Percentiles rank a stretch among this genome's conserved stretches.
Conservation (phyloP, 1,140 invertebrate genomes). For the Saccostrea glomerata region DNA sequence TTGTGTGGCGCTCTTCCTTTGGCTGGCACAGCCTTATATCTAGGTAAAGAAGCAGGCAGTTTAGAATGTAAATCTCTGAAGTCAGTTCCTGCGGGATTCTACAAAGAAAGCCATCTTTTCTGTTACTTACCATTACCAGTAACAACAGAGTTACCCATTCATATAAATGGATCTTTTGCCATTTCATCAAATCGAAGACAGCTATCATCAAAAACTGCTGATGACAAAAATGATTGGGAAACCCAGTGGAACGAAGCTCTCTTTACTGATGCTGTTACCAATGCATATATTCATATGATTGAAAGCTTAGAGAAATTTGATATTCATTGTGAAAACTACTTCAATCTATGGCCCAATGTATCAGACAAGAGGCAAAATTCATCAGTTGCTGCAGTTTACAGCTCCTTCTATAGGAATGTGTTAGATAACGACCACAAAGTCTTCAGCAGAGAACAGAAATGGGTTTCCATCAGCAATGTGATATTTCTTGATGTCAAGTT, state of each 20-base stretch:
- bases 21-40: slow-evolving; percentile 57
- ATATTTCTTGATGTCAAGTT: not conserved
- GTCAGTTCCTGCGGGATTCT: slow-evolving; percentile 54
- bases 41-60: slow-evolving; percentile 38
- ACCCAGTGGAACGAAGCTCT: slow-evolving; percentile 48
- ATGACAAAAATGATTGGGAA: slow-evolving; percentile 54
- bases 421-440: not conserved
- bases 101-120: slow-evolving; percentile 64
- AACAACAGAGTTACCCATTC: slow-evolving; percentile 56
- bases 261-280: slow-evolving; percentile 35
- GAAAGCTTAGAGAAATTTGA: not conserved
- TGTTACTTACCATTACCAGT: slow-evolving; percentile 65
- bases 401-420: not conserved
- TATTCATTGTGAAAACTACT: not conserved
- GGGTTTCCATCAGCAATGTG: not conserved
- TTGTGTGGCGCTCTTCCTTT: slow-evolving; percentile 57
- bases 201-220: slow-evolving; percentile 33
- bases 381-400: not conserved
- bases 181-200: slow-evolving; percentile 40
- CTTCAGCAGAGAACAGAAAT: not conserved
- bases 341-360: not conserved
- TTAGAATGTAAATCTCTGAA: slow-evolving; percentile 31
- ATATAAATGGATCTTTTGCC: slow-evolving; percentile 65
- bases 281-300: slow-evolving; percentile 31
- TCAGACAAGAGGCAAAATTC: not conserved